A percentile compares a stretch with the other conserved stretches of the same genome.
These are phyloP conservation scores for Neuroterus valhalla DNA, from an alignment of 1,140 invertebrate genomes.

Conservation along the genomic window DNA sequence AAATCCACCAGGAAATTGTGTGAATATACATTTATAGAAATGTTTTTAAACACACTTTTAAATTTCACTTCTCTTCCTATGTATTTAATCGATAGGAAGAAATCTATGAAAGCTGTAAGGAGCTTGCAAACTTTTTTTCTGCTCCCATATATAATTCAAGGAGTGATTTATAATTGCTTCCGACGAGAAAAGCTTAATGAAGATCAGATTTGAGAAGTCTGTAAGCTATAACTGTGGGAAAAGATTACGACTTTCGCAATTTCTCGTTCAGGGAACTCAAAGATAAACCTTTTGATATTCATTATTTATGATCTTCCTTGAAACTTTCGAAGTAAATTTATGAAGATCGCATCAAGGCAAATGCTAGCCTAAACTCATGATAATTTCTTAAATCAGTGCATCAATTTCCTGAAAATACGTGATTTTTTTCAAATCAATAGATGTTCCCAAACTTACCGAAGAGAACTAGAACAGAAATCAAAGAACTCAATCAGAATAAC, in stretches of 20 bases:
- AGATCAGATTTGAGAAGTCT: neutral
- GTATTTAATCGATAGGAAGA: no score
- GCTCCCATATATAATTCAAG: neutral
- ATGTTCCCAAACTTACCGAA: no score
- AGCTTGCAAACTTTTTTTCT: neutral
- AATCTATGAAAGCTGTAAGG: neutral
- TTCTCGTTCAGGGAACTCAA: neutral
- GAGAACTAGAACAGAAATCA: no score
- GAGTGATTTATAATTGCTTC: slow-evolving; percentile 22
- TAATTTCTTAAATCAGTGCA: no score
- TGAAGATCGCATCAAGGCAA: neutral
- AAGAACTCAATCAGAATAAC: no score
- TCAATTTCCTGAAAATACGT: no score
- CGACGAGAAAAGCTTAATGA: slow-evolving; percentile 8
- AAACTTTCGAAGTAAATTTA: slow-evolving; percentile 12
- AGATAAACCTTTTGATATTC: slow-evolving; percentile 25
- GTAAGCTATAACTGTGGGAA: neutral
- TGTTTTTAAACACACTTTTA: no score
- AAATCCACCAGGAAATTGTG: no score
- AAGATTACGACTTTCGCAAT: neutral
- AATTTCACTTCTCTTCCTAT: no score
- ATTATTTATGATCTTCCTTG: slow-evolving; percentile 16
- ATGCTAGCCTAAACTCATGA: no score
- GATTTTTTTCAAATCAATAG: no score
- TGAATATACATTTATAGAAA: no score